Percentiles rank a stretch among this genome's conserved stretches.
Conservation (phyloP, 1,140 invertebrate genomes). For the Drosophila albomicans region DNA sequence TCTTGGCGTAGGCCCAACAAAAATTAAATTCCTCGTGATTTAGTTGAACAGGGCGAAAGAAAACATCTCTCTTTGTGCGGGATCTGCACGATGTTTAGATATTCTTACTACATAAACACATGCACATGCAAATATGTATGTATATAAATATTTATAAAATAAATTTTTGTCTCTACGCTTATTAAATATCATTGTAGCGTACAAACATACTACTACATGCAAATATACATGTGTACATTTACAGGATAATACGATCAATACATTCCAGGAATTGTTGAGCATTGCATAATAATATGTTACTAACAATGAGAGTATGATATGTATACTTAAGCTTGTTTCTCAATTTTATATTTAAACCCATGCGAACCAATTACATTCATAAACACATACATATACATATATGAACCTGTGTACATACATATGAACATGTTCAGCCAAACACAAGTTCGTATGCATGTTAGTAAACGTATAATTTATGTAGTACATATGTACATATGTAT, state of each 20-base stretch:
- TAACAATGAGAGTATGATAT: background rate
- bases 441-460: constrained; percentile 23
- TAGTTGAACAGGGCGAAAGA: constrained; percentile 47
- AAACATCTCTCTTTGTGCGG: constrained; percentile 28
- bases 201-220: background rate
- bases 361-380: background rate
- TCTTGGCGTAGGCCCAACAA: constrained; percentile 53
- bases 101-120: constrained; percentile 40
- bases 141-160: constrained; percentile 15
- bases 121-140: constrained; percentile 1
- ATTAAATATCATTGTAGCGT: constrained; percentile 28
- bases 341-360: constrained; percentile 9
- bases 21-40: constrained; percentile 54
- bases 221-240: background rate
- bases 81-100: constrained; percentile 34
- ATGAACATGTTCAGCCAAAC: constrained; percentile 18
- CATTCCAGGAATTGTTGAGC: background rate
- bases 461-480: constrained; percentile 34
- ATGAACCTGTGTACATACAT: background rate
- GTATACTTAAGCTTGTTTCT: background rate
- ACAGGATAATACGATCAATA: constrained; percentile 25
- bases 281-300: constrained; percentile 1
- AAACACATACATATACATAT: background rate
- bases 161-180: constrained; percentile 22
- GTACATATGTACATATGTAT: constrained; percentile 21